A percentile compares a stretch with the other conserved stretches of the same genome.
Conservation (phyloP, 2,797 vertebrate species). For the Stomatorhinus walkeri region DNA sequence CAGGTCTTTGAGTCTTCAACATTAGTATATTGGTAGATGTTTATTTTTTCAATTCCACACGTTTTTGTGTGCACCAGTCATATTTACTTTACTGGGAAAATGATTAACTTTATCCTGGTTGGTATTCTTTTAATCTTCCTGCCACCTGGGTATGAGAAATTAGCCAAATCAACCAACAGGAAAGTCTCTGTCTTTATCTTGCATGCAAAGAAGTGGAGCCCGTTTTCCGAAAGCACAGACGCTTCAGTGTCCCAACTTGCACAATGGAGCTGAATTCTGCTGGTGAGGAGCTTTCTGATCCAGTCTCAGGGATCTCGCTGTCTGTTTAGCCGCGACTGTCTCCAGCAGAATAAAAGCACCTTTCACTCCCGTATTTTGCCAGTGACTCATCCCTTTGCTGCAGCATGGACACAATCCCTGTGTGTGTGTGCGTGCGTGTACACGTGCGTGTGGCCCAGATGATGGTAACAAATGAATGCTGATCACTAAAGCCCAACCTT, state of each 20-base stretch:
- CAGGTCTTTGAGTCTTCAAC: background rate
- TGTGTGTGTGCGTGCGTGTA: background rate
- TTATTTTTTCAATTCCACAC: background rate
- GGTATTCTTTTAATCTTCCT: background rate
- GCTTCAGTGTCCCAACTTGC: background rate
- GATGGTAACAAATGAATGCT: background rate
- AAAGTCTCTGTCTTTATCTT: background rate
- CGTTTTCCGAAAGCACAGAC: background rate
- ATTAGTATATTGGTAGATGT: background rate
- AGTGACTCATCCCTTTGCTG: conserved; percentile 19
- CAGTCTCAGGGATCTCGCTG: background rate
- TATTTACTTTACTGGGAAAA: background rate
- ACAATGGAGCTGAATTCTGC: conserved; percentile 2
- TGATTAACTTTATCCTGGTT: background rate
- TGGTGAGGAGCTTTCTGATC: background rate
- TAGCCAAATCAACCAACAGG: background rate
- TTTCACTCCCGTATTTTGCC: background rate
- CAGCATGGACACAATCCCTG: background rate
- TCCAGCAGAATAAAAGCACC: conserved; percentile 16
- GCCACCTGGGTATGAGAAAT: background rate
- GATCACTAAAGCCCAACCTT: background rate
- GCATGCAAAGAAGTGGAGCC: background rate
- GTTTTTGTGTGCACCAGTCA: background rate
- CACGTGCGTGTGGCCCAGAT: background rate
- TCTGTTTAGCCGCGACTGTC: background rate